Base-by-base conservation (phyloP, 2,797 vertebrate genomes). In the Gymnothorax javanicus region DNA sequence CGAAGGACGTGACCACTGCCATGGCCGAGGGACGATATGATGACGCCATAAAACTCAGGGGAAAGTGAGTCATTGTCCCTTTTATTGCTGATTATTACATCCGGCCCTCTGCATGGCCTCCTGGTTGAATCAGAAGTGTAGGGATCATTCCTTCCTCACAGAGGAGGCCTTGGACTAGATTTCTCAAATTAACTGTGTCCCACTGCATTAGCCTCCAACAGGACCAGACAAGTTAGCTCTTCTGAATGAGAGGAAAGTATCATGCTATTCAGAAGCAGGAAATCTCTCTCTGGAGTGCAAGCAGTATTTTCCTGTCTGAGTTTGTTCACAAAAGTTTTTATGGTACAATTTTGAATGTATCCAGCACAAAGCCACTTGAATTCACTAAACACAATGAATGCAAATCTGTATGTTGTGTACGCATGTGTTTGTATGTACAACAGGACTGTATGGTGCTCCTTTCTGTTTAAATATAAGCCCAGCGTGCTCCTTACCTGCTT, bases 1-100 rank as follows among this genome's bases (percentile, higher is more conserved):
- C 98, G 73, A 99, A 98, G 92, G 98, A 99, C 0, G 98, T 99
- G 89, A 98, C 97, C n/a, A 96, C 83, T 15, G 98, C 97, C 4
- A 99, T 99, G 98, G 89, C 92, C 1, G 97, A 98, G 86, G 94
- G 94, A 73, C 95, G 95, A 71, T 99, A 97, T 23, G 95, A 97
- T 0, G 97, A 98, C 0, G 97, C 98, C 0, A 85, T 99, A 87
- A 98, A 97, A 90, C 95, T 99, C 90, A 96, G 98, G 93, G 98
- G 98, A 94, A 96, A 97, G 98, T 99, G 91, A 97, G 96, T 69
- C 15, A 56, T 0, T 73, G 4, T 20, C 62, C 33, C 60, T 75
- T 23, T 56, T 58, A 73, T 27, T 54, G 23, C 43, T 57, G 52
- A 25, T 27, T 73, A 73, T 12, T 75, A 75, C 71, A 75, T 25